Conservation (phyloP, 2,113 vertebrate genomes). For the Myotis davidii region DNA sequence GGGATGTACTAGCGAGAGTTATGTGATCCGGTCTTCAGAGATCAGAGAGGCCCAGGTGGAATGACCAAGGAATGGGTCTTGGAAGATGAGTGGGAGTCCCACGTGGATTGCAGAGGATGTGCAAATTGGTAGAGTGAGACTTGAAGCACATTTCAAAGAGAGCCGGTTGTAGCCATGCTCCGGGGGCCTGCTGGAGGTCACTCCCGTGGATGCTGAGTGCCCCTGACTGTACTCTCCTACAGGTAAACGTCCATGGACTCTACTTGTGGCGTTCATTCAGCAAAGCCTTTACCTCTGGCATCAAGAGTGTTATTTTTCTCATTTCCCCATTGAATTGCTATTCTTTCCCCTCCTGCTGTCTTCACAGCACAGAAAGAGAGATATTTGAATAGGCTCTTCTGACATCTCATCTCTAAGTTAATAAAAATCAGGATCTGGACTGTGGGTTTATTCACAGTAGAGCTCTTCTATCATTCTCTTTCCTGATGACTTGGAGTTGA, state of each 20-base stretch:
- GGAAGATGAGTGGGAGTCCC: background rate
- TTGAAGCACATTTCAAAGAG: background rate
- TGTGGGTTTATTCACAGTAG: background rate
- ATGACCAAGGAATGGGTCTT: background rate
- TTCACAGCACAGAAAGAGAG: background rate
- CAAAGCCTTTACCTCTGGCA: background rate
- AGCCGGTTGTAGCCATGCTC: background rate
- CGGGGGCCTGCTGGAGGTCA: background rate
- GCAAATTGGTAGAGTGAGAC: background rate
- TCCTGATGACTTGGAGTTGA: background rate
- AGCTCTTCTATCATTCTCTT: background rate
- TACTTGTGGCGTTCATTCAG: background rate
- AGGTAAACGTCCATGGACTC: background rate
- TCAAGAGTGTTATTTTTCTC: constrained; percentile 12
- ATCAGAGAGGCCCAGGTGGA: background rate
- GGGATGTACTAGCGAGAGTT: background rate
- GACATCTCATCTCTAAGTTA: background rate
- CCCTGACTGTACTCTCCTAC: background rate
- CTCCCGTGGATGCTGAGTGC: background rate
- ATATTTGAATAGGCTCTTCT: background rate
- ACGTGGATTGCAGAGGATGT: background rate
- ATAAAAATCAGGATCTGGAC: background rate
- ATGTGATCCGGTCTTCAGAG: background rate
- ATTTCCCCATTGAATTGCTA: background rate
- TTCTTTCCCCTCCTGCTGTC: background rate